Evolutionary conservation across 1,140 invertebrate species (phyloP).

Genomic region (Aphelenchoides avenae): DNA sequence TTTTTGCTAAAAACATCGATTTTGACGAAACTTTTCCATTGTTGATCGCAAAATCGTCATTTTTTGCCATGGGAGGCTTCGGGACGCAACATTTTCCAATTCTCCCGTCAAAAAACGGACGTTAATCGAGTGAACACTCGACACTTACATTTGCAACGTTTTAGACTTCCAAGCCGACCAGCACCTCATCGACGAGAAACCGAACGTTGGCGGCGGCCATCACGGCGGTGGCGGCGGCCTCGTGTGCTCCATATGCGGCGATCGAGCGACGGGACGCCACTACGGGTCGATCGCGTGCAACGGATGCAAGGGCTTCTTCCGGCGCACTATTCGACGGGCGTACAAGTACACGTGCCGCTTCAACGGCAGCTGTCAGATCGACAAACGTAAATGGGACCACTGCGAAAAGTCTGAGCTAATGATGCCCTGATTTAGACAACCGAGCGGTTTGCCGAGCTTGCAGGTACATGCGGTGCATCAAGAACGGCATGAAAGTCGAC

Average conservation of each 20-base stretch:
- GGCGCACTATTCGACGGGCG: constrained; percentile 85
- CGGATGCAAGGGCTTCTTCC: constrained; percentile 83
- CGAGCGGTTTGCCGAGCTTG: constrained; percentile 55
- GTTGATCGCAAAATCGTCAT: too few relatives aligned
- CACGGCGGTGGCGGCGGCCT: constrained; percentile 12
- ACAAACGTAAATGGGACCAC: constrained; percentile 61
- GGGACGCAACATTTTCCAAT: too few relatives aligned
- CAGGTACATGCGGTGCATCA: constrained; percentile 50
- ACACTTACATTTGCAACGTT: too few relatives aligned
- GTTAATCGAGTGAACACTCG: too few relatives aligned
- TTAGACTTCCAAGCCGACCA: too few relatives aligned
- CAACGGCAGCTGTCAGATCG: constrained; percentile 83
- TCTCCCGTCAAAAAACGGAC: too few relatives aligned
- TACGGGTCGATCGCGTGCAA: constrained; percentile 71
- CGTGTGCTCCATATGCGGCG: constrained; percentile 51
- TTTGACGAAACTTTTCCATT: too few relatives aligned
- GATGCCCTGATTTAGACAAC: constrained; percentile 44
- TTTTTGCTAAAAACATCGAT: too few relatives aligned
- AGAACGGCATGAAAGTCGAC: constrained; percentile 56
- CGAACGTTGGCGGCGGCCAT: constrained; percentile 12
- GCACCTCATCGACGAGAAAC: too few relatives aligned
- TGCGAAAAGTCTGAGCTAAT: background rate
- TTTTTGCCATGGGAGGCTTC: too few relatives aligned
- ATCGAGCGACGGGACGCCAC: constrained; percentile 42
- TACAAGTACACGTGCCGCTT: constrained; percentile 93